phyloP scores from a whole-genome alignment of 2,113 vertebrate genomes.

The Cathartes aura region DNA sequence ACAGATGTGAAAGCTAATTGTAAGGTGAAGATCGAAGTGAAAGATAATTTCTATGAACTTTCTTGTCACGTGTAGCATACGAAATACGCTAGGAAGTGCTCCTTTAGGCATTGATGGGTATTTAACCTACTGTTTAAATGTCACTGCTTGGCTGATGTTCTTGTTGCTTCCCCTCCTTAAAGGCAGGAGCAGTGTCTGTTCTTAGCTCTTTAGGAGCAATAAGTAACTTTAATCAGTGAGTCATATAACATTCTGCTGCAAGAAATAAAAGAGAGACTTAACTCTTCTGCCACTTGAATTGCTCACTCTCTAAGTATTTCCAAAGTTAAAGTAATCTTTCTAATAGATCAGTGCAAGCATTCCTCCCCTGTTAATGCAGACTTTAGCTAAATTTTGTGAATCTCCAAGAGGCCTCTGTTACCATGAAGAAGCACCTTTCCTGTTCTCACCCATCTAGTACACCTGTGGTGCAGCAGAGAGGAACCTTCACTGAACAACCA shows the following conservation, averaged over 20 bases:
- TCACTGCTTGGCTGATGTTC: background rate
- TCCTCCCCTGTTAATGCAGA: background rate
- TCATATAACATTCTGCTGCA: background rate
- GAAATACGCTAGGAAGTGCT: background rate
- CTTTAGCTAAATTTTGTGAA: background rate
- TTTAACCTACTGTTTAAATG: slow-evolving; percentile 35
- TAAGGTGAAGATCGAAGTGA: background rate
- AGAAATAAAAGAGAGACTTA: background rate
- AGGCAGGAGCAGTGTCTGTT: background rate
- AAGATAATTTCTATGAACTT: background rate
- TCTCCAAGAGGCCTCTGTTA: background rate
- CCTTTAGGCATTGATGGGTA: background rate
- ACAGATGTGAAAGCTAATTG: background rate
- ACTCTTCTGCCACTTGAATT: background rate
- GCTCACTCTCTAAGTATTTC: background rate
- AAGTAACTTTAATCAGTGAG: background rate
- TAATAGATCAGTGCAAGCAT: background rate
- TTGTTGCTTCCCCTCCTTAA: background rate
- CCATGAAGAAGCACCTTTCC: background rate
- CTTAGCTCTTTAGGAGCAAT: background rate
- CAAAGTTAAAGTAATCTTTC: background rate
- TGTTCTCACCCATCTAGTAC: background rate
- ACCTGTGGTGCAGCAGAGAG: background rate
- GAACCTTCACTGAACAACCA: background rate
- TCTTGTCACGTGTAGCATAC: background rate